Evolutionary conservation across 2,113 vertebrate genomes (phyloP), one percentile per base, ranked within the genome.

Genomic region (Labrus mixtus): DNA sequence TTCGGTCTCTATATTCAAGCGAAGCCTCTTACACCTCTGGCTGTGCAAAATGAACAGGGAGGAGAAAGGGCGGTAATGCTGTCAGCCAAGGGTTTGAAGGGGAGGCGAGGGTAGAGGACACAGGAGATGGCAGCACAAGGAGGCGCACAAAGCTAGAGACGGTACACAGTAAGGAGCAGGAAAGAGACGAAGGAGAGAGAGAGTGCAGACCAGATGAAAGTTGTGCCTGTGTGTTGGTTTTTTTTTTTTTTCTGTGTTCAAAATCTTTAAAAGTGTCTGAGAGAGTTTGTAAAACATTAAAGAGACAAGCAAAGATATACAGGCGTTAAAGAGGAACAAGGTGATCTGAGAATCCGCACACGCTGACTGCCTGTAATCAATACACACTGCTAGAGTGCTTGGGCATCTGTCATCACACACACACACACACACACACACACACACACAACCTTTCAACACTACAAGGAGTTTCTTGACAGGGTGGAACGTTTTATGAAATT

Each of bases 1-100:
- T 33, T 54, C 68, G 41, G 13, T 61, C 68, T 85, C 73, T 86
- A 72, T 88, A 88, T 82, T 86, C 82, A 84, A 88, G 86, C 80
- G 33, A 48, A 79, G 71, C 78, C 66, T 76, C 69, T 81, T 60
- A 10, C 81, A 88, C 84, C 79, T 79, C 83, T 64, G 76, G 76
- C 76, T 73, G 76, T 81, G 78, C 67, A 81, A 87, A 87, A 88
- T 63, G 71, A 89, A 73, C 8, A 0, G 48, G 85, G 71, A 83
- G 82, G 73, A 73, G 77, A 81, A 56, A 63, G 61, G 82, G 75
- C 76, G 76, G 88, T 17, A 54, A 73, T 8, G 11, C 43, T 81
- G 63, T 82, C 62, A 72, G 56, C 55, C 17, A 12, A 23, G 54
- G 70, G 68, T 74, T 81, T 70, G 71, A 79, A 77, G 70, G 45